A percentile compares a stretch with the other conserved stretches of the same genome.
Conservation (phyloP, 2,113 vertebrate species). For the Triplophysa rosa region DNA sequence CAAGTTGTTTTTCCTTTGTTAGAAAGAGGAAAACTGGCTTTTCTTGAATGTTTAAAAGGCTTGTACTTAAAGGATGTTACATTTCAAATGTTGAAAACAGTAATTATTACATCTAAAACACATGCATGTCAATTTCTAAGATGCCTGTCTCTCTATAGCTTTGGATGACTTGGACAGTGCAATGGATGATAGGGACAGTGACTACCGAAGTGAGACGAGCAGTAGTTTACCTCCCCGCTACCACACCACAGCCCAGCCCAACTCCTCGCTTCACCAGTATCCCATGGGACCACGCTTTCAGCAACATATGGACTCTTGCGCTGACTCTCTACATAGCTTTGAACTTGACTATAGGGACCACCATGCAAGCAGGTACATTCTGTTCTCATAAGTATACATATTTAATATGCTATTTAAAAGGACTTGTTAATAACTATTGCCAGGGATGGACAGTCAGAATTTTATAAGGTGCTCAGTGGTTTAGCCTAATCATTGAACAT, state of each 20-base stretch:
- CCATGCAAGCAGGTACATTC: constrained; percentile 79
- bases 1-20: neutral
- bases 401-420: neutral
- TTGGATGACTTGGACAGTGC: constrained; percentile 94
- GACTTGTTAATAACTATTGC: too few species aligned
- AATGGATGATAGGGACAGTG: constrained; percentile 93
- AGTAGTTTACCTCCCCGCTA: constrained; percentile 87
- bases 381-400: neutral
- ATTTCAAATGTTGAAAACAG: neutral
- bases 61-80: neutral
- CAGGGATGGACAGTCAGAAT: too few species aligned
- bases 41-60: too few species aligned
- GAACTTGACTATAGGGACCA: constrained; percentile 84
- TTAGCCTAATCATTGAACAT: too few species aligned
- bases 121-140: neutral
- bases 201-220: constrained; percentile 96
- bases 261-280: constrained; percentile 92
- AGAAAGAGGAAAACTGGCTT: too few species aligned
- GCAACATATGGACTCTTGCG: constrained; percentile 76
- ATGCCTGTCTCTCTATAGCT: constrained; percentile 69
- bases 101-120: neutral
- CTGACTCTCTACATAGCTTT: constrained; percentile 82
- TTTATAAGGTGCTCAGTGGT: too few species aligned
- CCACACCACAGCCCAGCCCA: constrained; percentile 89
- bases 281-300: constrained; percentile 76